phyloP scores from a whole-genome alignment of 2,888 invertebrate genomes.

The Xestia rhomboidea region DNA sequence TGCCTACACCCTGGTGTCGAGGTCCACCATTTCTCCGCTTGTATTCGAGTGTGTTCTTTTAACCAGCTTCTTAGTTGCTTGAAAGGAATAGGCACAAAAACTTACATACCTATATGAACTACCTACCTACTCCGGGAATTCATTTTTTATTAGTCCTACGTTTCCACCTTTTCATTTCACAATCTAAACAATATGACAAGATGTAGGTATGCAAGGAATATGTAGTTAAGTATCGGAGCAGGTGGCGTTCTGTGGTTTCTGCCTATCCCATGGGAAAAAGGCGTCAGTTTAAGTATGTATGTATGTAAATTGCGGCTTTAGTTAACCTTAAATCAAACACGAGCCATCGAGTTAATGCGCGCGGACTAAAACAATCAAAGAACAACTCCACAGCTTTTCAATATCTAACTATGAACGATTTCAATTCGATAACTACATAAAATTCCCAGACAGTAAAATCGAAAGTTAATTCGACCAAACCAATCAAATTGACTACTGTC shows the following conservation, averaged over 20 bases:
- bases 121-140: background rate
- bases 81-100: too few relatives aligned
- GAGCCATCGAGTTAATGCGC: background rate
- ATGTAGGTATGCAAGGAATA: background rate
- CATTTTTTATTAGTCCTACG: background rate
- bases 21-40: too few relatives aligned
- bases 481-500: slow-evolving; percentile 49
- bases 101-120: background rate
- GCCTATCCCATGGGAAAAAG: too few relatives aligned
- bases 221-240: background rate
- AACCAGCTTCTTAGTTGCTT: too few relatives aligned
- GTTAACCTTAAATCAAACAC: background rate
- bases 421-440: slow-evolving; percentile 3
- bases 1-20: too few relatives aligned
- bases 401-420: background rate
- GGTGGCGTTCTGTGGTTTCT: background rate
- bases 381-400: background rate
- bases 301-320: too few relatives aligned
- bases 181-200: background rate
- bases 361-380: background rate
- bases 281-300: too few relatives aligned
- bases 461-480: slow-evolving; percentile 11
- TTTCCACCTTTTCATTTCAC: background rate
- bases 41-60: too few relatives aligned
- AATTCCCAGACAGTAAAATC: slow-evolving; percentile 6